Evolutionary conservation across 2,113 vertebrate genomes (phyloP).

Genomic region (Sinocyclocheilus rhinocerous): DNA sequence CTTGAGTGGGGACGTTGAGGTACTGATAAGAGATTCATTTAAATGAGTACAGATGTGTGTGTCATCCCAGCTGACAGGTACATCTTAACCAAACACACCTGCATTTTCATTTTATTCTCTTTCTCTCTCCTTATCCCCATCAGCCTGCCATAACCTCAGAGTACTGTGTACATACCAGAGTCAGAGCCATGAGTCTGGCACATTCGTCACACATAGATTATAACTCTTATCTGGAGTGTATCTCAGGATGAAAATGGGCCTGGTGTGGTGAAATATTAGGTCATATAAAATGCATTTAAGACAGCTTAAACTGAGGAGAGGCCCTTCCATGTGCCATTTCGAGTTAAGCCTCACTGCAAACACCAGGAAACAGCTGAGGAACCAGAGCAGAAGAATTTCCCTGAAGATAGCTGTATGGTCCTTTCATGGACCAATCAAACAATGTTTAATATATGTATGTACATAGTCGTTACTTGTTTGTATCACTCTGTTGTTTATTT

Average conservation of each 20-base stretch:
- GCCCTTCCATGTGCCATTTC: constrained; percentile 60
- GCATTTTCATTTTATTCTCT: constrained; percentile 67
- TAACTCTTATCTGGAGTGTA: constrained; percentile 75
- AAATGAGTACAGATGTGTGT: constrained; percentile 75
- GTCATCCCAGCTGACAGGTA: constrained; percentile 75
- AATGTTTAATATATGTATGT: neutral
- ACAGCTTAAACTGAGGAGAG: constrained; percentile 66
- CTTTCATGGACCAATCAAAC: constrained; percentile 19
- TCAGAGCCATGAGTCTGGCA: constrained; percentile 65
- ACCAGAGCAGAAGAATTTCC: constrained; percentile 37
- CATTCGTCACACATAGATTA: constrained; percentile 75
- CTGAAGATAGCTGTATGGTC: neutral
- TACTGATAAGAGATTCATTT: constrained; percentile 77
- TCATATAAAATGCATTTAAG: constrained; percentile 68
- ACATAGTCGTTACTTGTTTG: neutral
- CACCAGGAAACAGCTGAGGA: constrained; percentile 46
- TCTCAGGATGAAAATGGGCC: constrained; percentile 71
- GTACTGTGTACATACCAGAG: constrained; percentile 72
- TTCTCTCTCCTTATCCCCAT: constrained; percentile 59
- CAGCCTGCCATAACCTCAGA: constrained; percentile 37
- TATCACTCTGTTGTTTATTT: neutral
- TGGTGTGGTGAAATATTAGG: constrained; percentile 74
- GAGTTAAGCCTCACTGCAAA: constrained; percentile 49
- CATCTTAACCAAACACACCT: constrained; percentile 81
- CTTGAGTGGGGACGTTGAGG: constrained; percentile 71